Base-by-base conservation (phyloP, 1,140 invertebrate species). In the Littorina saxatilis region DNA sequence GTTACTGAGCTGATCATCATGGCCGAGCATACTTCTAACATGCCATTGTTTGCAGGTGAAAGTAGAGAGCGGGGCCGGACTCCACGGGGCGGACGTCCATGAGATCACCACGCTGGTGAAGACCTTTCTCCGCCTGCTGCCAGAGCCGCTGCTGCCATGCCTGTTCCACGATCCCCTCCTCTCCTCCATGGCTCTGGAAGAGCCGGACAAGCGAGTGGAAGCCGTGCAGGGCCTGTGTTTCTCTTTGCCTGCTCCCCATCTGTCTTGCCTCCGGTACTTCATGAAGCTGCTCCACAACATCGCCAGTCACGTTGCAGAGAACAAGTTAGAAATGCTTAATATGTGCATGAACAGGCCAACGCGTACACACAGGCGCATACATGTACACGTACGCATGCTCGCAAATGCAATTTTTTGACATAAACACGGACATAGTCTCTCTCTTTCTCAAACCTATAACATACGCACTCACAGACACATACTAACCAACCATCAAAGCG, bases 241-340 rank as follows among this genome's bases (percentile, higher is more conserved):
- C 37, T 20, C 76, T 5, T 15, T 78, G 35, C 76, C 76, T 20
- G 76, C 55, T 39, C 76, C 35, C 58, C 55, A 78, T 37, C 76
- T 78, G 76, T 78, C 76, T 11, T 61, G 76, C n/a, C 76, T 78
- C 23, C 76, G 76, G 15, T 78, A 63, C 76, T 63, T 78, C 76
- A 66, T 78, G 76, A 39, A 63, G 23, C 76, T 78, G 2, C 58
- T 78, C 37, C 55, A 55, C 1, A 1, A 43, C 52, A 17, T 78
- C n/a, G 58, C 76, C 58, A 52, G 23, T n/a, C 55, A 78, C 43
- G 32, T 4, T 29, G 2, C 0, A 17, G n/a, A 43, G 1, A 78
- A 78, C 55, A 78, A 37, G 76, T 66, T n/a, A 39, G 55, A 0
- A 4, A 47, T 9, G 43, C n/a, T n/a, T n/a, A 47, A 47, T 17